These are phyloP conservation scores for Coptodon rendalli DNA, from an alignment of 2,113 vertebrate species.

Conservation along the genomic window DNA sequence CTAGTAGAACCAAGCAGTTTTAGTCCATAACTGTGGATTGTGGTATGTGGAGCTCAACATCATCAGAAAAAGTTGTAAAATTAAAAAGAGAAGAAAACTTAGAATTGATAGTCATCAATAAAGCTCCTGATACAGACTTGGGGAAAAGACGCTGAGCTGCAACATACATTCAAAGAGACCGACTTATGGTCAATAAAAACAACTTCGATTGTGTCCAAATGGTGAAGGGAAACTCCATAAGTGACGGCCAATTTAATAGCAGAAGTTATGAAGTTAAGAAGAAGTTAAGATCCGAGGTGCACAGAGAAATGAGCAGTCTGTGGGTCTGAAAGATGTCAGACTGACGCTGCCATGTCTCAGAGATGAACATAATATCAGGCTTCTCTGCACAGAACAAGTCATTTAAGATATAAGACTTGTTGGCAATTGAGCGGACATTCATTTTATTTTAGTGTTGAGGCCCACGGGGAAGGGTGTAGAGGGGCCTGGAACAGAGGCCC, in stretches of 20 bases:
- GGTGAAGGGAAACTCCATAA: neutral
- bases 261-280: neutral
- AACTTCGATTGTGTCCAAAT: neutral
- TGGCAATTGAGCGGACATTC: neutral
- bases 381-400: neutral
- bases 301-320: neutral
- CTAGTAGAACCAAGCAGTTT: neutral
- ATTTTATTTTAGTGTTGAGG: neutral
- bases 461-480: fast-evolving
- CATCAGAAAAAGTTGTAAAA: neutral
- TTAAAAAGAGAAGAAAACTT: neutral
- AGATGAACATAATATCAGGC: fast-evolving
- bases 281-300: fast-evolving
- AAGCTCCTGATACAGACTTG: neutral
- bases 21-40: fast-evolving
- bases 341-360: fast-evolving
- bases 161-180: neutral
- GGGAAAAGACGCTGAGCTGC: neutral
- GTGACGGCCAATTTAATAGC: neutral
- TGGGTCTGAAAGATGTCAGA: fast-evolving
- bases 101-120: neutral
- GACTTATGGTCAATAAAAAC: neutral
- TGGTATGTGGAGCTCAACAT: neutral
- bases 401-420: neutral
- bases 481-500: neutral